Base-by-base conservation (phyloP, 1,140 invertebrate genomes). In the Drosophila sp. region DNA sequence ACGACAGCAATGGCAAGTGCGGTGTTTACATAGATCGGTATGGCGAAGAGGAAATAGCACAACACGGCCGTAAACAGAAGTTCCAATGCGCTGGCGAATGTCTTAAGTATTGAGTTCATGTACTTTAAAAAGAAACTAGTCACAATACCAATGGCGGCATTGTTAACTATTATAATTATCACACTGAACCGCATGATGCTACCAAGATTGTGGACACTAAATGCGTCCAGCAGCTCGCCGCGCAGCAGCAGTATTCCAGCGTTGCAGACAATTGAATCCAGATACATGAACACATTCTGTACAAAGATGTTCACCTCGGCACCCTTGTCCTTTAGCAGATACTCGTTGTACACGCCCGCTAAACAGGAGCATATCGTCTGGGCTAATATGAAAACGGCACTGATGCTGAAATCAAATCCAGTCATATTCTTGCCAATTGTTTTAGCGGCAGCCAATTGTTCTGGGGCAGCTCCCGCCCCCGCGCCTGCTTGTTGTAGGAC, bases 271-370 rank as follows among this genome's bases (percentile, higher is more conserved):
- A 99, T 98, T 25, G 97, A 99, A 92, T 99, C 97, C 8, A 98
- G 80, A 91, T 99, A 99, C 97, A 99, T 98, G 87, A 98, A 99
- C 1, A 98, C 94, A 93, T 99, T 99, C 93, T 99, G 98, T 65
- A 98, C 92, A 93, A 97, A 97, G 74, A 99, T 96, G 91, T 98
- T 96, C 0, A 98, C 95, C 73, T 96, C 94, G 9, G 94, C 94
- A 25, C 96, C 97, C 73, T 95, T 95, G 27, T 94, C 95, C 93
- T 99, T 99, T 0, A 99, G 92, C 38, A 99, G 93, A 93, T 97
- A 98, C 92, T 99, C 98, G 92, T 99, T 99, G 91, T 99, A 99
- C 8, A 99, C 98, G 13, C 98, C 98, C 11, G 98, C 98, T 76
- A 98, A 93, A 76, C 97, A 99, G 0, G 98, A 99, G 80, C 96